Conservation (phyloP, 2,888 invertebrate species). For the Apodemia hepburni region DNA sequence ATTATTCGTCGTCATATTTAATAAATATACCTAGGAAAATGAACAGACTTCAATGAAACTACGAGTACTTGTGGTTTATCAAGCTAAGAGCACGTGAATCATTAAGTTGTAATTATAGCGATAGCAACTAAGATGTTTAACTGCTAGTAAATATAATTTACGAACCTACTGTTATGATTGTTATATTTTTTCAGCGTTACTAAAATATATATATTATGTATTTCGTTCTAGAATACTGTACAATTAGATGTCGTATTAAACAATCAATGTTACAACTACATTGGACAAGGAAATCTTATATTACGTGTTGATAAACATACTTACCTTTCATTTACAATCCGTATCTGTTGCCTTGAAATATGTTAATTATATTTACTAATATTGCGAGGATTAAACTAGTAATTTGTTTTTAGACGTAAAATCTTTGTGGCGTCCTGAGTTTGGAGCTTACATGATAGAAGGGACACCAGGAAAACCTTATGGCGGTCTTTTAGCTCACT, state of each 20-base stretch:
- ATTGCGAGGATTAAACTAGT: background rate
- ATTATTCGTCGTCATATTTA: too few relatives aligned
- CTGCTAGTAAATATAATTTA: background rate
- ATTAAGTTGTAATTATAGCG: background rate
- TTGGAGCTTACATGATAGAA: constrained; percentile 99
- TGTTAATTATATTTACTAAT: background rate
- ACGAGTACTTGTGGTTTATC: background rate
- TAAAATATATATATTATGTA: background rate
- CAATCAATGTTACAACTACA: background rate
- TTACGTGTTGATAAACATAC: constrained; percentile 44
- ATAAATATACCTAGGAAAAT: too few relatives aligned
- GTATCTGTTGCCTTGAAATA: constrained; percentile 1
- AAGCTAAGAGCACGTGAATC: background rate
- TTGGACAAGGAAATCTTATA: constrained; percentile 42
- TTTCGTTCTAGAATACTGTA: background rate
- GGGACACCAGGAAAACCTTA: constrained; percentile 98
- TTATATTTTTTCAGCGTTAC: background rate
- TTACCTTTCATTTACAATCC: constrained; percentile 11
- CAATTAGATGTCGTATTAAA: constrained; percentile 8
- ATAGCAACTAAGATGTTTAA: constrained; percentile 12
- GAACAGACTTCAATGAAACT: too few relatives aligned
- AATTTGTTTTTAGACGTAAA: constrained; percentile 82
- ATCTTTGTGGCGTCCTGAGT: constrained; percentile 98
- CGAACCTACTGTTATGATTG: background rate
- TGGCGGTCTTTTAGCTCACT: constrained; percentile 96